Evolutionary conservation across 2,797 vertebrate genomes (phyloP).

Genomic region (Diplodus sargus): DNA sequence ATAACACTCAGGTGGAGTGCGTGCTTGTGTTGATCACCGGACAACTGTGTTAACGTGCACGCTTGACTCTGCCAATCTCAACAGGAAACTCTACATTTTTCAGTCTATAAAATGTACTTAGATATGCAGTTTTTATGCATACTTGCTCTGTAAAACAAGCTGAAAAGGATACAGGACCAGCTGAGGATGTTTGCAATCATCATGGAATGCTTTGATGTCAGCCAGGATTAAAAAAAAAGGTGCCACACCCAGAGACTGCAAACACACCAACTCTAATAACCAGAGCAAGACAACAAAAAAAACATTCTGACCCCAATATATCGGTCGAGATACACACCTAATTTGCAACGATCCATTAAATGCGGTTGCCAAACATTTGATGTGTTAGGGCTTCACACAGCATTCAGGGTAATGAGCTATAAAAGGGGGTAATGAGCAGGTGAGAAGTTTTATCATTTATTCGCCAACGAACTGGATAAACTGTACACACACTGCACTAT

Average conservation of each 20-base stretch:
- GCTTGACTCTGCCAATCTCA: slow-evolving; percentile 1
- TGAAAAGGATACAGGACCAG: background rate
- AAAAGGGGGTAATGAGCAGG: no score
- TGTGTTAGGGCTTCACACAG: no score
- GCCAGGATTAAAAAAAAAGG: slow-evolving; percentile 6
- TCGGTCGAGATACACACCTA: no score
- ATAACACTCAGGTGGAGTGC: slow-evolving; percentile 1
- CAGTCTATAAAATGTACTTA: slow-evolving; percentile 1
- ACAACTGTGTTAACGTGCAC: slow-evolving; percentile 6
- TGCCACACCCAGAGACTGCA: slow-evolving; percentile 24
- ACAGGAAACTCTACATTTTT: background rate
- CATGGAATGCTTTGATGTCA: background rate
- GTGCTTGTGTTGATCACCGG: slow-evolving; percentile 15
- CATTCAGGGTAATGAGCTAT: no score
- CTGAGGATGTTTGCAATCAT: background rate
- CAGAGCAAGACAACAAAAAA: no score
- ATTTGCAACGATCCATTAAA: no score
- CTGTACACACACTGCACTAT: no score
- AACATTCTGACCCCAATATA: no score
- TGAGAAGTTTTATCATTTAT: no score
- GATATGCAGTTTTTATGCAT: background rate
- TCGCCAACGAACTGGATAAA: no score
- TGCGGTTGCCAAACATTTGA: no score
- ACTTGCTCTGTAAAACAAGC: background rate
- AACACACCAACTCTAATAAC: background rate